phyloP scores from a whole-genome alignment of 2,113 vertebrate species.

The Xiphophorus maculatus region DNA sequence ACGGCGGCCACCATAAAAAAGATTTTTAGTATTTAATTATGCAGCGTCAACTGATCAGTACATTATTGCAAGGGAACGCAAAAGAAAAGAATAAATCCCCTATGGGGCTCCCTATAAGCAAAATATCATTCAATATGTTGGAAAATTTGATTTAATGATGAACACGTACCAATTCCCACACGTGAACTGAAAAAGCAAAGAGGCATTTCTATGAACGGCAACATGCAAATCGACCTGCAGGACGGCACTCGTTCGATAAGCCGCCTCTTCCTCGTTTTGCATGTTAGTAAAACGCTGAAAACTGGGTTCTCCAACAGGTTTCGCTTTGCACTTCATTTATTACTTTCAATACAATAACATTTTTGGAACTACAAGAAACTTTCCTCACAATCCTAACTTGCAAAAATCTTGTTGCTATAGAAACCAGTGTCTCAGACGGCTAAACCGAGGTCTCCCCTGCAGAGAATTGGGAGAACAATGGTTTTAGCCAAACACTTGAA shows the following conservation, averaged over 20 bases:
- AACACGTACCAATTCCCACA: background rate
- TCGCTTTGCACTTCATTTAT: background rate
- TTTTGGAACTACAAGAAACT: constrained; percentile 4
- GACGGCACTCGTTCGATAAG: background rate
- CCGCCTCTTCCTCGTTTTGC: constrained; percentile 1
- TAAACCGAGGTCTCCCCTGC: constrained; percentile 11
- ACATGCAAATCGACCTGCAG: constrained; percentile 17
- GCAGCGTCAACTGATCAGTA: too few species aligned
- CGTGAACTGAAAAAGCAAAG: background rate
- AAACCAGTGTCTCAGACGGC: constrained; percentile 2
- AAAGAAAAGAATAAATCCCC: too few species aligned
- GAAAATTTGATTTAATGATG: background rate
- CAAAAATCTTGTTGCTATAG: constrained; percentile 5
- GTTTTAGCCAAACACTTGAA: constrained; percentile 20
- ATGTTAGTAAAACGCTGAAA: background rate
- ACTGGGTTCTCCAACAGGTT: background rate
- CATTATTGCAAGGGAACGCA: too few species aligned
- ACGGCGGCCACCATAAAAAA: too few species aligned
- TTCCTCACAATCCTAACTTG: background rate
- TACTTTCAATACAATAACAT: background rate
- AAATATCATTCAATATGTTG: background rate
- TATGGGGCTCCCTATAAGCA: too few species aligned
- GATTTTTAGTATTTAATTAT: too few species aligned
- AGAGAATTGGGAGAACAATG: constrained; percentile 33
- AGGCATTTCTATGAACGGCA: constrained; percentile 6